A percentile compares a stretch with the other conserved stretches of the same genome.
These are phyloP conservation scores for Tenthredo amoena DNA, from an alignment of 2,888 invertebrate genomes.

Conservation along the genomic window DNA sequence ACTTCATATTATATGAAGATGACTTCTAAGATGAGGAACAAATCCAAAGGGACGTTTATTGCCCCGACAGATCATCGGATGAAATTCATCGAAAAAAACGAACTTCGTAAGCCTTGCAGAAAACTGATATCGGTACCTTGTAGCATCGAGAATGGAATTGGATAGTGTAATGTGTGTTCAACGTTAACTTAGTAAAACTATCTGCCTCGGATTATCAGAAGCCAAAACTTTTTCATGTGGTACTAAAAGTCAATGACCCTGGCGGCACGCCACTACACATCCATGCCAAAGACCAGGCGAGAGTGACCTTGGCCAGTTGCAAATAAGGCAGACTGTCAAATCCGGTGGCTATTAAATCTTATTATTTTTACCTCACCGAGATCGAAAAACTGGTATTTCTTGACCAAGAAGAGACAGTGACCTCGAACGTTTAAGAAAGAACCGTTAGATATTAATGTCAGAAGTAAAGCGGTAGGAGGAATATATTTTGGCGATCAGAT, in stretches of 20 bases:
- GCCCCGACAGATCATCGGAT: not conserved
- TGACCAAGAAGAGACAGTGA: constrained; percentile 25
- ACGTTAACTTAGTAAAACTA: not conserved
- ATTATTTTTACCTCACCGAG: not conserved
- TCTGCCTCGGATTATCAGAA: not conserved
- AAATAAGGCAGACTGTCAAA: constrained; percentile 6
- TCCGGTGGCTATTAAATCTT: constrained; percentile 19
- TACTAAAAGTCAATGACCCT: constrained; percentile 37
- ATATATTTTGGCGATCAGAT: not conserved
- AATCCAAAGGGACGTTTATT: not conserved
- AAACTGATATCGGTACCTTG: not conserved
- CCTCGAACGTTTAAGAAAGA: not conserved
- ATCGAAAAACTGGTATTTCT: constrained; percentile 22
- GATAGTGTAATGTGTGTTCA: not conserved
- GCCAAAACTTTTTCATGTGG: not conserved
- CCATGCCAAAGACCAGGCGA: constrained; percentile 13
- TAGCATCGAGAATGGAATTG: not conserved
- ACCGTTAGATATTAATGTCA: not conserved
- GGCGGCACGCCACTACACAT: constrained; percentile 36
- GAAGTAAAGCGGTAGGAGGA: not conserved
- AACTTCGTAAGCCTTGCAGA: not conserved
- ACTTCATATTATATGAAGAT: not conserved
- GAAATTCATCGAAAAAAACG: not conserved
- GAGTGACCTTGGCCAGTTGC: constrained; percentile 38
- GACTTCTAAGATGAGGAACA: not conserved